These are phyloP conservation scores for Gryon sp. DNA, from an alignment of 1,140 invertebrate species.

Conservation along the genomic window DNA sequence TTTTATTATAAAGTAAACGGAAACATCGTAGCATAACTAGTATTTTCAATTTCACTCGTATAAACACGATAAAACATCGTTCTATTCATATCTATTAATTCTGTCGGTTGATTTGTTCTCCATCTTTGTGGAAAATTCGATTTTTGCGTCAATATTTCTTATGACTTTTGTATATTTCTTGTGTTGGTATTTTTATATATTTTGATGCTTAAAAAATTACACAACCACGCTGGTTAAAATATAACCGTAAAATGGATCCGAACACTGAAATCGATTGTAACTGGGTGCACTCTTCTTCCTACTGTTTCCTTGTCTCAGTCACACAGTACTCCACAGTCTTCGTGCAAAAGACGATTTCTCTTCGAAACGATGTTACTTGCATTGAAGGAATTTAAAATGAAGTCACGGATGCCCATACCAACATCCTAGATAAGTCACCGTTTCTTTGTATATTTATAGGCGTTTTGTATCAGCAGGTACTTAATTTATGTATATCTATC, in stretches of 20 bases:
- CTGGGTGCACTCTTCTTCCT: slow-evolving; percentile 5
- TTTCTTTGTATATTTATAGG: too few species aligned
- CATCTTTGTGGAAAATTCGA: slow-evolving; percentile 38
- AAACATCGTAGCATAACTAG: slow-evolving; percentile 8
- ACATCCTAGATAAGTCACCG: slow-evolving; percentile 56
- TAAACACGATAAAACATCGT: slow-evolving; percentile 5
- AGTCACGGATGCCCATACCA: slow-evolving; percentile 70
- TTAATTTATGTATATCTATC: too few species aligned
- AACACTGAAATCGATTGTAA: slow-evolving; percentile 52
- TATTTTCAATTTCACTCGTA: slow-evolving; percentile 11
- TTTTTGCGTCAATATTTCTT: slow-evolving; percentile 41
- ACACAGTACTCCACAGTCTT: slow-evolving; percentile 67
- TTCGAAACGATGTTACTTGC: slow-evolving; percentile 70
- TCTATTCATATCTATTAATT: slow-evolving; percentile 29
- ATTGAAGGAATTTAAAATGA: slow-evolving; percentile 70
- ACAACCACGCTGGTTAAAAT: slow-evolving; percentile 37
- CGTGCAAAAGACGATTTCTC: slow-evolving; percentile 70
- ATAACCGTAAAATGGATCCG: slow-evolving; percentile 54
- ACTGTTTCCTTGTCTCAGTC: slow-evolving; percentile 21
- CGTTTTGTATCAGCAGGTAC: too few species aligned
- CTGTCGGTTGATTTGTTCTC: slow-evolving; percentile 34
- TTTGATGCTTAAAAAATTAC: slow-evolving; percentile 50
- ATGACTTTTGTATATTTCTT: slow-evolving; percentile 45
- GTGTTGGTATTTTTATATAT: slow-evolving; percentile 31
- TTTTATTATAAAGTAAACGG: slow-evolving; percentile 7